phyloP scores from a whole-genome alignment of 2,797 vertebrate genomes.

The Apogon talboti region DNA sequence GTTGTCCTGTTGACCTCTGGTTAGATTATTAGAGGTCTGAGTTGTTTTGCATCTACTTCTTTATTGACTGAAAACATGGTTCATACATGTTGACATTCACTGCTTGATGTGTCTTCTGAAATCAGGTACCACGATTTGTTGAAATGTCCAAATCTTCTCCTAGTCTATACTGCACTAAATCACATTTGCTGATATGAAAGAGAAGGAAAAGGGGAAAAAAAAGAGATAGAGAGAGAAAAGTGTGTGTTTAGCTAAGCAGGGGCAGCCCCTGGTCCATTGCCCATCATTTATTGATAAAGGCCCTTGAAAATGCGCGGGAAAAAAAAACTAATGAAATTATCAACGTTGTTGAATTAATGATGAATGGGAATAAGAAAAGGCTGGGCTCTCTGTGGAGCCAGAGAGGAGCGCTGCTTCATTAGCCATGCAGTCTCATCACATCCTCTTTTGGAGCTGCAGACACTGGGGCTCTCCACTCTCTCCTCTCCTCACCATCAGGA shows the following conservation, averaged over 20 bases:
- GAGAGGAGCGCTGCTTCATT: slow-evolving; percentile 88
- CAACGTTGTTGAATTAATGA: slow-evolving; percentile 99
- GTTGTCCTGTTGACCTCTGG: not conserved
- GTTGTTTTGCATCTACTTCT: not conserved
- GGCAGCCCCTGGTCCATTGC: slow-evolving; percentile 86
- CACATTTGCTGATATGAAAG: slow-evolving; percentile 47
- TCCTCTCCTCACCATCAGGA: slow-evolving; percentile 78
- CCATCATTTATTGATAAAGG: slow-evolving; percentile 98
- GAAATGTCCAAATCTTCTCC: not conserved
- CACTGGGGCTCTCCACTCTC: slow-evolving; percentile 78
- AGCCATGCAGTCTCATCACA: slow-evolving; percentile 94
- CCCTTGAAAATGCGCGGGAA: slow-evolving; percentile 82
- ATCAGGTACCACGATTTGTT: not conserved
- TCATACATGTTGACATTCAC: not conserved
- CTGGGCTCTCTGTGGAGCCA: slow-evolving; percentile 92
- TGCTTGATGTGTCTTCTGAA: not conserved
- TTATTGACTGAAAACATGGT: not conserved
- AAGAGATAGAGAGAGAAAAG: slow-evolving; percentile 33
- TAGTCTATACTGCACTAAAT: slow-evolving; percentile 19
- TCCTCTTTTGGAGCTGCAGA: slow-evolving; percentile 89
- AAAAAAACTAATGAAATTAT: slow-evolving; percentile 96
- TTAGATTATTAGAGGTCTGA: not conserved
- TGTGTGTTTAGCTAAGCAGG: slow-evolving; percentile 82
- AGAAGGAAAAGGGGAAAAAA: slow-evolving; percentile 28
- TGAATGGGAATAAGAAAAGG: slow-evolving; percentile 96